These are phyloP conservation scores for Aspidiotus destructor DNA, from an alignment of 2,888 invertebrate genomes.

Conservation along the genomic window DNA sequence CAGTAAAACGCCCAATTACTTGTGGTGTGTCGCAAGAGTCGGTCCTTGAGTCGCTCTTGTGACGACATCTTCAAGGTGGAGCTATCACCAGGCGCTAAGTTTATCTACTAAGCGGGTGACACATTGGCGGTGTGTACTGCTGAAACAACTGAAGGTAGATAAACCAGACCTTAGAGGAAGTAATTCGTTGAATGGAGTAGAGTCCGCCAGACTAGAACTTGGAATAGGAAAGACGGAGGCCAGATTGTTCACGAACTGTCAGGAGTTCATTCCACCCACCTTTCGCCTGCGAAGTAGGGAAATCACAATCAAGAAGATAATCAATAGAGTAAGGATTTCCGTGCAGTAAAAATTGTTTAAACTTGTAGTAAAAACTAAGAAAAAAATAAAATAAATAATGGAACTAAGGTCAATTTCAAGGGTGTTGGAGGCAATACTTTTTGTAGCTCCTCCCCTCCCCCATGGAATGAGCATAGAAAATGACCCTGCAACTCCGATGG, in stretches of 20 bases:
- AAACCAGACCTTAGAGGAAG: too few species aligned
- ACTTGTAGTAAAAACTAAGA: too few species aligned
- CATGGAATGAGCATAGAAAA: too few species aligned
- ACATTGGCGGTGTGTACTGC: neutral
- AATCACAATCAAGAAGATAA: neutral
- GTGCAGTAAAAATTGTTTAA: too few species aligned
- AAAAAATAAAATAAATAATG: too few species aligned
- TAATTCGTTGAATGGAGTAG: neutral
- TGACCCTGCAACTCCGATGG: too few species aligned
- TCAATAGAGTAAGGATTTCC: too few species aligned
- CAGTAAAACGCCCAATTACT: neutral
- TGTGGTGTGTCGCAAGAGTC: neutral
- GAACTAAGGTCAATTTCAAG: too few species aligned
- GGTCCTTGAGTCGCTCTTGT: neutral
- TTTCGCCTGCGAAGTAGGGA: neutral
- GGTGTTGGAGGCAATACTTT: too few species aligned
- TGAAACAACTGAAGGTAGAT: too few species aligned
- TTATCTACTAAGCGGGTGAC: neutral
- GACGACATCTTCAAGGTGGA: neutral
- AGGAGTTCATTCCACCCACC: neutral
- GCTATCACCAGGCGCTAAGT: neutral
- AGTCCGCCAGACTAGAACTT: neutral
- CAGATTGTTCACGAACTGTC: neutral
- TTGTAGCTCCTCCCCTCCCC: too few species aligned
- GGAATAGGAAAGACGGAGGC: neutral